Evolutionary conservation across 1,140 invertebrate species (phyloP).

Genomic region (Aricia agestis): DNA sequence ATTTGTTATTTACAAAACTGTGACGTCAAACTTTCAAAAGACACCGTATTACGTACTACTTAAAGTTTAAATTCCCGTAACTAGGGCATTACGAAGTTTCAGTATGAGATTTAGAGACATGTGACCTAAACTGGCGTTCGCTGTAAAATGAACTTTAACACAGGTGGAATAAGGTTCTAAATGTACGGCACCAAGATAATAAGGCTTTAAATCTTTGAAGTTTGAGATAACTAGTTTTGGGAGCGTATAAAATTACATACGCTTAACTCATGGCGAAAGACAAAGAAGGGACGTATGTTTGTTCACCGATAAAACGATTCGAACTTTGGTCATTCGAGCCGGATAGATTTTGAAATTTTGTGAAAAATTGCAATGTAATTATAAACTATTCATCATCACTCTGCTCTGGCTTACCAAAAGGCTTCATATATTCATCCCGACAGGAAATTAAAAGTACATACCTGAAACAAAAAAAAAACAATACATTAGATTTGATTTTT

Average conservation of each 20-base stretch:
- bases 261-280: neutral
- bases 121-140: neutral
- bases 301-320: neutral
- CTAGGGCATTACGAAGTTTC: neutral
- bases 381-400: neutral
- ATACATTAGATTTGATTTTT: too few species aligned
- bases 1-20: neutral
- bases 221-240: neutral
- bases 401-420: too few species aligned
- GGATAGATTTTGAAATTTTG: neutral
- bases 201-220: constrained; percentile 3
- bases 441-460: neutral
- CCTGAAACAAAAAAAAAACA: neutral
- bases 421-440: too few species aligned
- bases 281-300: neutral
- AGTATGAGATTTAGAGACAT: neutral
- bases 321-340: neutral
- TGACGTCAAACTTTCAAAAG: neutral
- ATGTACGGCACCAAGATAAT: neutral
- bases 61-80: neutral
- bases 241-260: constrained; percentile 1
- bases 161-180: neutral
- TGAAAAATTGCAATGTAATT: neutral
- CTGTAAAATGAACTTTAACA: neutral
- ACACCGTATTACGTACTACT: neutral